These are phyloP conservation scores for Liasis olivaceus DNA, from an alignment of 2,797 vertebrate genomes.

Conservation along the genomic window DNA sequence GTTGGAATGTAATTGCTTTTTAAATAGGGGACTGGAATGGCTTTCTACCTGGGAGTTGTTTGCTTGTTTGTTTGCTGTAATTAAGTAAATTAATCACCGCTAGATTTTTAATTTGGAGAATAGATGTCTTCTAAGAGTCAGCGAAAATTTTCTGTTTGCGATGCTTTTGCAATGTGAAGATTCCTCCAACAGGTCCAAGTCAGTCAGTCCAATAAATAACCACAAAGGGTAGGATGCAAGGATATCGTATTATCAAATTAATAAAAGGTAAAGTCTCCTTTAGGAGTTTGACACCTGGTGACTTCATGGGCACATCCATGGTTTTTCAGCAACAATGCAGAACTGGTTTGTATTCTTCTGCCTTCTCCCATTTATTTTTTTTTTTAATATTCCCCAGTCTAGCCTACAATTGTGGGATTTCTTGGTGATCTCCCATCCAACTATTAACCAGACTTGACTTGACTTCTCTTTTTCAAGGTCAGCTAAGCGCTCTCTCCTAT, in stretches of 20 bases:
- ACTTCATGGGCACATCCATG: background rate
- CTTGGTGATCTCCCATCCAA: too few relatives aligned
- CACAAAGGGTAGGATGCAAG: background rate
- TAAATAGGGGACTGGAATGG: constrained; percentile 45
- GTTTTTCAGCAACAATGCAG: background rate
- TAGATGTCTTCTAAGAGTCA: constrained; percentile 34
- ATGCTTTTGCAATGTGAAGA: constrained; percentile 27
- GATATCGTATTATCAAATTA: background rate
- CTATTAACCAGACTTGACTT: too few relatives aligned
- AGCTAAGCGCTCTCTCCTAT: background rate
- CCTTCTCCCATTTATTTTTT: background rate
- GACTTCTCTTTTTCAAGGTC: background rate
- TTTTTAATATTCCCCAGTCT: background rate
- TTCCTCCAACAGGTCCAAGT: background rate
- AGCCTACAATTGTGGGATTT: background rate
- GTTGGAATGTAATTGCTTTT: constrained; percentile 44
- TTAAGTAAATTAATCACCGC: constrained; percentile 81
- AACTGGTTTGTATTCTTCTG: background rate
- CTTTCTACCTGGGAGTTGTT: constrained; percentile 64
- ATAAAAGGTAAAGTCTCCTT: background rate
- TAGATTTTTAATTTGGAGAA: constrained; percentile 71
- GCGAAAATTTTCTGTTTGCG: background rate
- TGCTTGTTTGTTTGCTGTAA: constrained; percentile 71
- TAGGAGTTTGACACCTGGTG: background rate
- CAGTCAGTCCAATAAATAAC: background rate